Evolutionary conservation across 2,888 invertebrate genomes (phyloP), one percentile per base, ranked within the genome.

Genomic region (Euplexia lucipara): DNA sequence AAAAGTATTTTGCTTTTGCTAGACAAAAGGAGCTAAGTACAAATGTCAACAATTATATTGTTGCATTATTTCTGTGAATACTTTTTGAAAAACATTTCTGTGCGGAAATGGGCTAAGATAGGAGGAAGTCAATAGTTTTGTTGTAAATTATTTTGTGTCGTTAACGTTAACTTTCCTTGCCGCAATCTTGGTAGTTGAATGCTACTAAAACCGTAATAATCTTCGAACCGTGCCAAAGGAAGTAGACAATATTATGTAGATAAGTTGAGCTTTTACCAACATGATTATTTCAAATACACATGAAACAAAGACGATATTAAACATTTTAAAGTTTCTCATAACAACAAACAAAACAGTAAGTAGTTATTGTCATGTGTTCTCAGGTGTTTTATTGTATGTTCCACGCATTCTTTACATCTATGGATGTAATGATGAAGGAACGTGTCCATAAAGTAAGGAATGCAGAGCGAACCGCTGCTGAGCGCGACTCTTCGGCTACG

Each of bases 401-500:
- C 45, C 37, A 58, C 48, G 52, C 53, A 52, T 64, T 81, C 53
- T 45, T 57, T 49, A 60, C 51, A 34, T 35, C 35, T 52, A 32
- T 54, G 57, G 62, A 47, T 68, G 74, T 72, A 75, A 81, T 77
- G 64, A 68, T 60, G 49, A 64, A 70, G 75, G 83, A 78, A 84
- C 79, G 72, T 66, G 57, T 58, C 58, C 64, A 74, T 71, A 75
- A 68, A 77, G 57, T 57, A 51, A 52, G 75, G 84, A 85, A 86
- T 85, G 84, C 83, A 82, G 75, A 70, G 79, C 79, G 66, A 83
- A 67, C 49, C 74, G 53, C 59, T 73, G 67, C 68, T 44, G 51
- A 82, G 77, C 45, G 64, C 54, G 42, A 64, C 60, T 71, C 73
- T 70, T 68, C 67, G 71, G 65, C 63, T 70, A 57, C 64, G 74